Base-by-base conservation (phyloP, 2,113 vertebrate species). In the Pedionomus torquatus region DNA sequence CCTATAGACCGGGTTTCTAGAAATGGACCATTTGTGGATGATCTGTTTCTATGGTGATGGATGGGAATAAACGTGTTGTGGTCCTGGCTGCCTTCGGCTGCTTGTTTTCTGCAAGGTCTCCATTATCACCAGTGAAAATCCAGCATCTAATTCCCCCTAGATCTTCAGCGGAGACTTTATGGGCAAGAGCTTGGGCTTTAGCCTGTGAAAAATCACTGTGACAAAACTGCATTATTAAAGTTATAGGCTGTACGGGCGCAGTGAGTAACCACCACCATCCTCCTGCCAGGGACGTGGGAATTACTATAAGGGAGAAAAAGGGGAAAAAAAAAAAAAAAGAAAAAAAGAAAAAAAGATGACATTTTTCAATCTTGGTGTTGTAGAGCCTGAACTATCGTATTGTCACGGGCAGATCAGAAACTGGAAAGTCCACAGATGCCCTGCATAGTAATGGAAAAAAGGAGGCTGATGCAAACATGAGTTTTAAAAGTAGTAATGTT, bases 1-100 rank as follows among this genome's bases (percentile, higher is more conserved):
- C 79, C 85, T 35, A 6, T 17, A 20, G 57, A 18, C 69, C 1
- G 4, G 30, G 21, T 24, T 7, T 6, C 44, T 8, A 11, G 74
- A 39, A 57, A 15, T 0, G 77, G 89, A 37, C 44, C 79, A 6
- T 60, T 89, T 76, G 83, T 85, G 87, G 46, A 60, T 94, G 64
- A 87, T 66, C 69, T 46, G 82, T 98, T 95, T 79, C 97, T 95
- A 98, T 97, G 95, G 97, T 44, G 94, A 97, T 85, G 85, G 64
- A 83, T 63, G 7, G 18, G 82, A 66, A 68, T 54, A 91, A 90
- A 60, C 15, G 23, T 25, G 84, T 49, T 41, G 58, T 51, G 71
- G 69, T 52, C 72, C 87, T 30, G 76, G 43, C 69, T 84, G 93
- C 91, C 91, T 96, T 64, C 68, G 39, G 69, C 65, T 61, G 84